These are phyloP conservation scores for Oikopleura albicans DNA, from an alignment of 23 tunicate species.

Conservation along the genomic window DNA sequence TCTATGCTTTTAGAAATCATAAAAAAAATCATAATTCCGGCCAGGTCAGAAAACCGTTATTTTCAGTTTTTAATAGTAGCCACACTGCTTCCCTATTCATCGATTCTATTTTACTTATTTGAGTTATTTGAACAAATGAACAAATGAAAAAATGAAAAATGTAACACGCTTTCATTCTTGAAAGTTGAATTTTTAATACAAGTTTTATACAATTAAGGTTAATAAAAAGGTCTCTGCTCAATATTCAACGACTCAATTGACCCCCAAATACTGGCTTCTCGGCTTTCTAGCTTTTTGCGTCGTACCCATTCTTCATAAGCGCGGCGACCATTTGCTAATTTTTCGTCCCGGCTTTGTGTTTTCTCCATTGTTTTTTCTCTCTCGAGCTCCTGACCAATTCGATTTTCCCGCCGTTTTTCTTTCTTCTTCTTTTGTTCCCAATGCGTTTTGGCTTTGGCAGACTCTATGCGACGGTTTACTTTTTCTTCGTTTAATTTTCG, in stretches of 20 bases:
- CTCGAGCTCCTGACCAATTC: background rate
- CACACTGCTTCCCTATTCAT: too few species aligned
- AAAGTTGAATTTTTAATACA: too few species aligned
- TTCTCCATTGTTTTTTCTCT: background rate
- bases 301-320: slow-evolving; percentile 1
- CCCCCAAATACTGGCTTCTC: background rate
- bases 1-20: too few species aligned
- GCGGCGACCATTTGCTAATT: background rate
- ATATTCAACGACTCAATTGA: background rate
- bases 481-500: background rate
- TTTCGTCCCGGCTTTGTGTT: background rate
- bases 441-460: background rate
- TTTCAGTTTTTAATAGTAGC: too few species aligned
- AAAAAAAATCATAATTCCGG: too few species aligned
- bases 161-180: too few species aligned
- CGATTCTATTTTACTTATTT: too few species aligned
- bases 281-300: background rate
- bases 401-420: background rate
- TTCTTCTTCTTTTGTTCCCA: background rate
- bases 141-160: too few species aligned
- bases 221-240: background rate
- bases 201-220: too few species aligned
- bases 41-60: too few species aligned
- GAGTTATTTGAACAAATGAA: too few species aligned
- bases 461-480: background rate